Evolutionary conservation across 2,113 vertebrate species (phyloP).

Genomic region (Clarias magur): DNA sequence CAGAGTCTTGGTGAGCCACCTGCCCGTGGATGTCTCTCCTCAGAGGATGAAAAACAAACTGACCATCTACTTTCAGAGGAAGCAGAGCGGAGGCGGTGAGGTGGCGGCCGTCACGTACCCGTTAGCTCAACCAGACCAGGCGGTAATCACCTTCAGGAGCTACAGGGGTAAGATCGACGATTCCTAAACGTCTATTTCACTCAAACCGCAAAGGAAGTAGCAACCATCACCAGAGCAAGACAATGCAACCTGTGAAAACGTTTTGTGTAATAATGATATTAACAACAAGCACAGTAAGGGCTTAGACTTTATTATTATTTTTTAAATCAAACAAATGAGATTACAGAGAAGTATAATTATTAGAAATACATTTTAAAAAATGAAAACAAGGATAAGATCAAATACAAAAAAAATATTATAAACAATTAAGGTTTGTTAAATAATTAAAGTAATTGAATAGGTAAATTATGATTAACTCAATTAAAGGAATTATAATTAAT

Average conservation of each 20-base stretch:
- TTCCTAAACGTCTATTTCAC: background rate
- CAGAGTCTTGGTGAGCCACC: slow-evolving; percentile 53
- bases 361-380: background rate
- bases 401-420: background rate
- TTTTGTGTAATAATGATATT: background rate
- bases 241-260: background rate
- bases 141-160: slow-evolving; percentile 55
- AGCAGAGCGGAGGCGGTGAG: slow-evolving; percentile 58
- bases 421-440: background rate
- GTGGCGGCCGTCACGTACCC: slow-evolving; percentile 59
- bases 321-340: background rate
- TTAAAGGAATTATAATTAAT: background rate
- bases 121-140: slow-evolving; percentile 47
- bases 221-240: background rate
- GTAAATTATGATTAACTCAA: background rate
- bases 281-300: background rate
- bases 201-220: background rate
- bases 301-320: background rate
- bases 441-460: background rate
- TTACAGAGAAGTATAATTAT: background rate
- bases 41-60: slow-evolving; percentile 62
- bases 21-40: slow-evolving; percentile 51
- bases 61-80: slow-evolving; percentile 61
- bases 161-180: slow-evolving; percentile 43
- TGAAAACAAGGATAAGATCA: background rate